Base-by-base conservation (phyloP, 2,888 invertebrate species). In the Patella depressa region DNA sequence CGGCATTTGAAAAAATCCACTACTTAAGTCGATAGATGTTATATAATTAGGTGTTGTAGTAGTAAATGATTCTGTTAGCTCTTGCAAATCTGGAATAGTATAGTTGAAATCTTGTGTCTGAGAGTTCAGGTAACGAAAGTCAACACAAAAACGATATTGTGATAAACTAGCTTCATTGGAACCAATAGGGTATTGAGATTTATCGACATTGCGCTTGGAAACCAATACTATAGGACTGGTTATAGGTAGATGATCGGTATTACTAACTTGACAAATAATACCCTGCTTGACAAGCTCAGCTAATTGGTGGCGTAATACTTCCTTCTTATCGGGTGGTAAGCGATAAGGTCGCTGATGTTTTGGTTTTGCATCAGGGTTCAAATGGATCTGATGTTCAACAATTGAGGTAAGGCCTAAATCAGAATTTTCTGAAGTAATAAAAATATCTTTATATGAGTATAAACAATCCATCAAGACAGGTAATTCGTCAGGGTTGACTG, bases 51-150 rank as follows among this genome's bases (percentile, higher is more conserved):
- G 81, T 24, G 72, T 78, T 34, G 59, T 69, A 65, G 80, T 79
- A n/a, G 79, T 72, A 71, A 81, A 82, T 11, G 82, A 84, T 73
- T 81, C 81, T 9, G 81, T 80, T 3, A 80, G 73, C 72, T 82
- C 78, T 54, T 80, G 81, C 54, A 79, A 69, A 79, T 79, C 79
- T 59, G 78, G 75, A 29, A 79, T 76, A 4, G 75, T 72, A 73
- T 78, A 78, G 19, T 71, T 34, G n/a, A 81, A 82, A 65, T 80
- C 79, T 14, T 73, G 59, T 12, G 79, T 79, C 55, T 83, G 80
- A 3, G 77, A 74, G 77, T 83, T 79, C 19, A 79, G 55, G 19
- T 78, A 78, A 3, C 74, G 7, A 59, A 78, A 78, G 53, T 75
- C 73, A 73, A 19, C 57, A 75, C 72, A 75, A 59, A 75, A 78